A percentile compares a stretch with the other conserved stretches of the same genome.
Conservation (phyloP, 2,113 vertebrate species). For the Rhabdornis inornatus region DNA sequence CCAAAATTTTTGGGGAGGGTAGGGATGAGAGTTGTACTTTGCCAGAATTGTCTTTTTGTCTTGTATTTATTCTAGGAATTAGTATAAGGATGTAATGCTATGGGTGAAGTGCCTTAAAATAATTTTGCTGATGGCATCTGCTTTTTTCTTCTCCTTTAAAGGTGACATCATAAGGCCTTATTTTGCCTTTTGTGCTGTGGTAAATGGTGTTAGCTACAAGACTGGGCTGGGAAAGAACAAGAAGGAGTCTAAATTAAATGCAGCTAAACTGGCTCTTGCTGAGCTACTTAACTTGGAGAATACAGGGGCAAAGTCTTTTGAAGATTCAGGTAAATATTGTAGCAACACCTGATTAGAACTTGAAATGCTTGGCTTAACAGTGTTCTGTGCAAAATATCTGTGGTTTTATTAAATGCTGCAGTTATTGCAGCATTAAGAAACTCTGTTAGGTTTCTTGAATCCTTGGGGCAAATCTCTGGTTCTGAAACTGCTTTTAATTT, state of each 20-base stretch:
- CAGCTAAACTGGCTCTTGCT: conserved; percentile 84
- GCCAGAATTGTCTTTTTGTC: neutral
- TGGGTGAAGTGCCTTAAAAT: neutral
- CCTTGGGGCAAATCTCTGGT: neutral
- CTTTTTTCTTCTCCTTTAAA: conserved; percentile 47
- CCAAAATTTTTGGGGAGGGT: too few relatives aligned
- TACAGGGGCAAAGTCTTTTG: neutral
- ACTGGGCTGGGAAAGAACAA: conserved; percentile 88
- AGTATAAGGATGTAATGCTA: neutral
- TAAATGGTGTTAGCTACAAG: conserved; percentile 85
- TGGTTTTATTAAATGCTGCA: neutral
- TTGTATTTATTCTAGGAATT: neutral
- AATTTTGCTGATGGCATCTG: neutral
- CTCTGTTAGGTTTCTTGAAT: neutral
- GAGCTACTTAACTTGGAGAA: conserved; percentile 77
- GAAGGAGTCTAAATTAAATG: conserved; percentile 84
- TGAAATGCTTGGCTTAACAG: neutral
- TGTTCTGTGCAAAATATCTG: neutral
- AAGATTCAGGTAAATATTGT: conserved; percentile 69
- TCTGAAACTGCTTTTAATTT: neutral
- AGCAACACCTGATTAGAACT: neutral
- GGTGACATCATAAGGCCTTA: conserved; percentile 76
- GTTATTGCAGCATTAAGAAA: too few relatives aligned
- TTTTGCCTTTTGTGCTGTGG: conserved; percentile 91
- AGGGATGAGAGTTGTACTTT: neutral